Conservation (phyloP, 2,797 vertebrate genomes). For the Amazona ochrocephala region DNA sequence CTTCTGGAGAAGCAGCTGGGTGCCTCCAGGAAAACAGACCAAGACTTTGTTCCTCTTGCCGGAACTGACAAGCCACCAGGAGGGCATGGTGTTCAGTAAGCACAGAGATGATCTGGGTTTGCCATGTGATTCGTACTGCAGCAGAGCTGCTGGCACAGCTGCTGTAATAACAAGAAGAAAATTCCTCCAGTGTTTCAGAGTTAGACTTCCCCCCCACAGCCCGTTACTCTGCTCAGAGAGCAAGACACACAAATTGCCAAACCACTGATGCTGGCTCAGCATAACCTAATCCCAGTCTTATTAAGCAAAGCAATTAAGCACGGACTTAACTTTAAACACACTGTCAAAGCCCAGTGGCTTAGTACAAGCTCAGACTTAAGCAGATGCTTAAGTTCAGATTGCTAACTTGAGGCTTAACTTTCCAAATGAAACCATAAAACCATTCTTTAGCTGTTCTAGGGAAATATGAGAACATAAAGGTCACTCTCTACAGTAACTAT, state of each 20-base stretch:
- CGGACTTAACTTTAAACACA: not conserved
- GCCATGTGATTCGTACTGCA: slow-evolving; percentile 61
- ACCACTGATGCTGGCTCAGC: slow-evolving; percentile 10
- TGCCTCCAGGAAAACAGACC: not conserved
- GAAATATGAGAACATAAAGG: not conserved
- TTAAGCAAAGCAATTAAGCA: slow-evolving; percentile 46
- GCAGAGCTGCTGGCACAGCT: slow-evolving; percentile 60
- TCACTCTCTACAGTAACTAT: not conserved
- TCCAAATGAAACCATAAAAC: not conserved
- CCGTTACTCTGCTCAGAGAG: not conserved
- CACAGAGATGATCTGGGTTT: not conserved
- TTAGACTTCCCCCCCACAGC: not conserved
- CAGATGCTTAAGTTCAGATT: not conserved
- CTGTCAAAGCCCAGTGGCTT: not conserved
- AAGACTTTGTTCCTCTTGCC: not conserved
- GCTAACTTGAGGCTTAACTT: slow-evolving; percentile 23
- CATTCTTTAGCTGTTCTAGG: not conserved
- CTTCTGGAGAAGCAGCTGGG: not conserved
- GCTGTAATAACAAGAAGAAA: slow-evolving; percentile 29
- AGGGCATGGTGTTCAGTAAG: not conserved
- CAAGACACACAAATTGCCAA: not conserved
- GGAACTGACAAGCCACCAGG: not conserved
- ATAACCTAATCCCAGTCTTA: slow-evolving; percentile 5
- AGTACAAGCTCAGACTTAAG: not conserved
- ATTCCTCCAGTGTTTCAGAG: not conserved